Conservation (phyloP, 1,140 invertebrate genomes). For the Caenorhabditis latens region DNA sequence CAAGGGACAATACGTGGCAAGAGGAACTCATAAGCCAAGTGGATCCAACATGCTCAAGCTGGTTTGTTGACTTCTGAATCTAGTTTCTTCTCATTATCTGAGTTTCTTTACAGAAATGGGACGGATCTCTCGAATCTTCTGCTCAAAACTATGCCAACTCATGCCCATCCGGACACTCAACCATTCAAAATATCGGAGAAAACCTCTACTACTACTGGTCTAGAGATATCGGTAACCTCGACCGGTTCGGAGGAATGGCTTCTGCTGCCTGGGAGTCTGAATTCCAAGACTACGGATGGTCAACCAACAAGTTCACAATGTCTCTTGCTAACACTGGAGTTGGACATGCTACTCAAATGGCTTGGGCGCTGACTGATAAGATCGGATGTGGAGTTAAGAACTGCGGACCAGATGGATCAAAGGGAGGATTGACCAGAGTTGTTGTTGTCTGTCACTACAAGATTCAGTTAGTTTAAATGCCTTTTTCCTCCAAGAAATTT, state of each 20-base stretch:
- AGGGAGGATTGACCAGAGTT: background rate
- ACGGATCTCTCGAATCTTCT: conserved; percentile 14
- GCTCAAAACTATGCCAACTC: conserved; percentile 56
- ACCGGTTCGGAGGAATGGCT: conserved; percentile 15
- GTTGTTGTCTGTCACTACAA: conserved; percentile 49
- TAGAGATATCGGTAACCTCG: background rate
- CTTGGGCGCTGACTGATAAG: conserved; percentile 37
- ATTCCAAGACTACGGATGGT: conserved; percentile 57
- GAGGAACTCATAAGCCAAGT: conserved; percentile 13
- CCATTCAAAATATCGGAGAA: conserved; percentile 12
- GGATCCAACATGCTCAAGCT: conserved; percentile 44
- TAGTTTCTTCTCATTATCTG: background rate
- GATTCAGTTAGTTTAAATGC: conserved; percentile 5
- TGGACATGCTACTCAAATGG: conserved; percentile 62
- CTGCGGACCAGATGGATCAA: conserved; percentile 4
- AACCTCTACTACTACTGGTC: conserved; percentile 54
- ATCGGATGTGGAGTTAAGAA: conserved; percentile 55
- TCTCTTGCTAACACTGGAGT: conserved; percentile 42
- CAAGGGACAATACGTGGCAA: conserved; percentile 51
- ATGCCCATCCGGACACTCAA: conserved; percentile 41
- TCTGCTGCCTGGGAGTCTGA: conserved; percentile 50
- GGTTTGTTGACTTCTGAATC: background rate
- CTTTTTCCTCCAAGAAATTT: background rate
- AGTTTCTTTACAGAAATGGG: conserved; percentile 10
- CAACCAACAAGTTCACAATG: conserved; percentile 18